Evolutionary conservation across 1,140 invertebrate species (phyloP), one percentile per base, ranked within the genome.

Genomic region (Asbolus verrucosus): DNA sequence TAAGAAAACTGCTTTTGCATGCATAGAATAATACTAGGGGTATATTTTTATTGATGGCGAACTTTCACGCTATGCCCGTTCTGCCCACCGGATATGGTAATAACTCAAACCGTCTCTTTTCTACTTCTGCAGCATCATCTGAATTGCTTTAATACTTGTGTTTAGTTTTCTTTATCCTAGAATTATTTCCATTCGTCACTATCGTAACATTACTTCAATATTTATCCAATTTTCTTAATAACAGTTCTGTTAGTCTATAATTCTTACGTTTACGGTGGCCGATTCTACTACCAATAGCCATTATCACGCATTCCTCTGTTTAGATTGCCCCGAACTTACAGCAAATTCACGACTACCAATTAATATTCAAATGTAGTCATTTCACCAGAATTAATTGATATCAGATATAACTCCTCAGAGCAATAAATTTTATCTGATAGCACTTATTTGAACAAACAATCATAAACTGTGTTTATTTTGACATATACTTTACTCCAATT

Each of bases 41-140:
- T 59, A 69, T 65, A 65, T 50, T 69, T 69, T 69, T 69, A 69
- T 69, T 69, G 67, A 69, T 69, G 67, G 67, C 31, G 24, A 59
- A 59, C 59, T 63, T 63, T 65, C 67, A 69, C 67, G 67, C 67
- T 62, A 69, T 62, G 43, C 66, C 41, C 36, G 43, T 21, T 60
- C 50, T 67, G 50, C 50, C 66, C 50, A 38, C 43, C 27, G 31
- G 46, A 60, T 21, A 60, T 60, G 33, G 66, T 67, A 67, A 67
- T 67, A 67, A 60, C 33, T 67, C 30, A 59, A 24, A 67, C 31
- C 27, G 31, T 38, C 65, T 67, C 30, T 46, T 67, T 67, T 66
- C 39, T 66, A 46, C 63, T 66, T 66, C 30, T 66, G 19, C 63
- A 66, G 39, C 63, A 66, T 66, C 63, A 66, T 46, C 21, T 31